Base-by-base conservation (phyloP, 2,888 invertebrate genomes). In the Teleiodes luculella region DNA sequence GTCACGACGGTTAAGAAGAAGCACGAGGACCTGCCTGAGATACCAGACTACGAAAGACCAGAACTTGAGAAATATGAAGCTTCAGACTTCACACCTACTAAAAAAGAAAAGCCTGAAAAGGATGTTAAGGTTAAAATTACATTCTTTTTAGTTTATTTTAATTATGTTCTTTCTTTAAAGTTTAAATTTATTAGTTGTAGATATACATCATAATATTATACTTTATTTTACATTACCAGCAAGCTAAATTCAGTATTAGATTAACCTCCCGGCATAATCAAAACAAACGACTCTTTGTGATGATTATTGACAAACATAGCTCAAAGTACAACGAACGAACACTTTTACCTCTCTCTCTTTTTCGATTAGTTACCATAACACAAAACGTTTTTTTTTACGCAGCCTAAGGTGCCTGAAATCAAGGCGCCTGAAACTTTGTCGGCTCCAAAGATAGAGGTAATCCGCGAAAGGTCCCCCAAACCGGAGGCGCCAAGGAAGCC, bases 381-480 rank as follows among this genome's bases (percentile, higher is more conserved):
- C 6, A 24, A 24, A 4, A 3, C 6, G 24, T 3, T 13, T 60
- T 55, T 45, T 61, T 57, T 64, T 74, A 70, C 79, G 74, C 48
- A 63, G 64, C 90, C 91, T 61, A 88, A 90, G 66, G 87, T 92
- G 63, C 94, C 95, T 2, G 94, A 94, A 86, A 94, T 94, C 64
- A 94, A 94, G 67, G 92, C 93, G 46, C 93, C 93, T 0, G 91
- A 84, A 46, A 84, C 81, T 35, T 75, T 72, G 7, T 92, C 92
- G 46, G 93, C 95, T 56, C 96, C 96, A 8, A 96, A 95, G 83
- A 96, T 97, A 74, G 97, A 96, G 80, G 96, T 97, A 30, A 94
- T 94, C 64, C 93, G 94, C 57, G 96, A 97, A 74, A 94, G 92
- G 70, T 93, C 94, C 20, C 94, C 94, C 2, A 87, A 91, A 65